Percentiles rank a stretch among this genome's conserved stretches.
Evolutionary conservation across 2,113 vertebrate species (phyloP).

Genomic region (Engraulis encrasicolus): DNA sequence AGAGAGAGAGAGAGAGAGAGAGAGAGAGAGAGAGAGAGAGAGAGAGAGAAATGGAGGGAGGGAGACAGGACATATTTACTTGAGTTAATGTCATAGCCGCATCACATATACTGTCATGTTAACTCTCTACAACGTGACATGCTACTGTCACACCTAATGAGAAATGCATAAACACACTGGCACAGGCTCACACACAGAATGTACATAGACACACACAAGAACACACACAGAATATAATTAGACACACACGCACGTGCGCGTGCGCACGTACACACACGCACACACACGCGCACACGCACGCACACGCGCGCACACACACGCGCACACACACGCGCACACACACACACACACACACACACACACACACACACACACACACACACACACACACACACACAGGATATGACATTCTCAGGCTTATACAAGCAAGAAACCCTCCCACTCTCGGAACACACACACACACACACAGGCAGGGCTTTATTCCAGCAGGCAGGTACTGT

Average conservation of each 20-base stretch:
- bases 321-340: neutral
- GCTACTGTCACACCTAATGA: neutral
- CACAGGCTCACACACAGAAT: conserved; percentile 2
- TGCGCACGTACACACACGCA: conserved; percentile 6
- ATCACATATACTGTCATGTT: neutral
- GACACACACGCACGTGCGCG: too few relatives aligned
- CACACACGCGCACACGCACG: conserved; percentile 1
- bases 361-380: neutral
- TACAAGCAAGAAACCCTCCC: neutral
- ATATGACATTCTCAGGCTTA: neutral
- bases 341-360: conserved; percentile 1
- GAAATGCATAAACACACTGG: neutral
- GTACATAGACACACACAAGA: neutral
- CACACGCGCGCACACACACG: neutral
- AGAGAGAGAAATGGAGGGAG: neutral
- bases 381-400: neutral
- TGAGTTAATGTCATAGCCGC: neutral
- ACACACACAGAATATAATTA: conserved; percentile 21
- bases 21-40: neutral
- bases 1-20: neutral
- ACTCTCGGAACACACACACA: neutral
- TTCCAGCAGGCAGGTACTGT: neutral
- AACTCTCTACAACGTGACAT: neutral
- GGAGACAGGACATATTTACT: neutral
- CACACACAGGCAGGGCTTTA: too few relatives aligned